phyloP scores from a whole-genome alignment of 1,140 invertebrate species.

The Neodiprion virginianus region DNA sequence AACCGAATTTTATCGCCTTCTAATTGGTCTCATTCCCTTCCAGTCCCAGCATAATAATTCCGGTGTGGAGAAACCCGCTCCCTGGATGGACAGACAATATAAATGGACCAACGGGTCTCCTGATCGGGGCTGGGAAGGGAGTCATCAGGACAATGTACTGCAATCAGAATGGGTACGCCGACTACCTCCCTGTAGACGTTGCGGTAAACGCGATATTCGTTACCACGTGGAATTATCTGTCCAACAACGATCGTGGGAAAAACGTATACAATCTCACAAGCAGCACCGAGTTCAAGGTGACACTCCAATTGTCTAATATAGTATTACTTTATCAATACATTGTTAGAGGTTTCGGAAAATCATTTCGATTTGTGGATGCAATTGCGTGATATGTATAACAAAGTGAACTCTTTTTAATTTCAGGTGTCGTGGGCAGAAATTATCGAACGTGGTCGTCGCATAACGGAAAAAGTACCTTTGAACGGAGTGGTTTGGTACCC shows the following conservation, averaged over 20 bases:
- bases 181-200: constrained; percentile 87
- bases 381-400: no score
- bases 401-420: neutral
- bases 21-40: neutral
- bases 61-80: constrained; percentile 80
- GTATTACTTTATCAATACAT: no score
- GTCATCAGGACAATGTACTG: constrained; percentile 86
- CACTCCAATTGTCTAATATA: constrained; percentile 62
- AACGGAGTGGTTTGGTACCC: constrained; percentile 89
- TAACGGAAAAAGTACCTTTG: constrained; percentile 76
- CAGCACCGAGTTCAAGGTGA: constrained; percentile 78
- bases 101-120: constrained; percentile 83
- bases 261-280: constrained; percentile 76
- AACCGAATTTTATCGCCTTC: neutral
- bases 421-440: constrained; percentile 83
- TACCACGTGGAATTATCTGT: constrained; percentile 68
- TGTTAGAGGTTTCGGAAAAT: no score
- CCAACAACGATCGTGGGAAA: constrained; percentile 48
- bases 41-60: constrained; percentile 69
- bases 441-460: constrained; percentile 80
- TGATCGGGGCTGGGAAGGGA: constrained; percentile 84
- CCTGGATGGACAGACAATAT: constrained; percentile 95
- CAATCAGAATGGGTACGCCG: constrained; percentile 77
- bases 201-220: constrained; percentile 74
- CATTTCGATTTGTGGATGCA: neutral